A percentile compares a stretch with the other conserved stretches of the same genome.
phyloP scores from a whole-genome alignment of 2,888 invertebrate species.

The Lamellibrachia satsuma region DNA sequence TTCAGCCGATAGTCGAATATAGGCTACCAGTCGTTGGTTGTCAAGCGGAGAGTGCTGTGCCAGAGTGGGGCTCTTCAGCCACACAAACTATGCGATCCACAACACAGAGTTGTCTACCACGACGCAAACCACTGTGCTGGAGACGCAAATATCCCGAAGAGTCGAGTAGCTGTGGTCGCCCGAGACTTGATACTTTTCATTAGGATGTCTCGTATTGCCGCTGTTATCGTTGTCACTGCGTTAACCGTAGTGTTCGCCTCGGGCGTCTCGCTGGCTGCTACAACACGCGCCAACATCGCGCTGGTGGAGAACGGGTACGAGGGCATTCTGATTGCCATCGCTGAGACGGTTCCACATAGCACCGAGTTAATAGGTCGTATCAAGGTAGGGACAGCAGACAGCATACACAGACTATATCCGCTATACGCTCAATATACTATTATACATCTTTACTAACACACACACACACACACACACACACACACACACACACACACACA shows the following conservation, averaged over 20 bases:
- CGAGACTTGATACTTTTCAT: background rate
- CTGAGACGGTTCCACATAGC: background rate
- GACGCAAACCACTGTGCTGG: no score
- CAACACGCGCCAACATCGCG: background rate
- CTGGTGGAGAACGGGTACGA: background rate
- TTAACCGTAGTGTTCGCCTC: background rate
- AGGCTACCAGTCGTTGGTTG: no score
- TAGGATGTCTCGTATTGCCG: background rate
- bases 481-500: background rate
- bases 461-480: background rate
- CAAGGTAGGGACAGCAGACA: background rate
- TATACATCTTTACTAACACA: no score
- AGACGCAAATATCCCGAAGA: no score
- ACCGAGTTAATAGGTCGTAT: background rate
- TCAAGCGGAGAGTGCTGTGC: no score
- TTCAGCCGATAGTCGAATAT: no score
- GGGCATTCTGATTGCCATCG: background rate
- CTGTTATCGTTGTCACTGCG: background rate
- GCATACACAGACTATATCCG: no score
- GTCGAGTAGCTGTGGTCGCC: no score
- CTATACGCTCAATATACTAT: background rate
- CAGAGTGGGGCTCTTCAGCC: no score
- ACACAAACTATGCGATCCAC: no score
- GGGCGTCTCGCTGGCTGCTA: background rate
- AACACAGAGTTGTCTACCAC: no score